Base-by-base conservation (phyloP, 2,888 invertebrate species). In the Hirtodrosophila confusa region DNA sequence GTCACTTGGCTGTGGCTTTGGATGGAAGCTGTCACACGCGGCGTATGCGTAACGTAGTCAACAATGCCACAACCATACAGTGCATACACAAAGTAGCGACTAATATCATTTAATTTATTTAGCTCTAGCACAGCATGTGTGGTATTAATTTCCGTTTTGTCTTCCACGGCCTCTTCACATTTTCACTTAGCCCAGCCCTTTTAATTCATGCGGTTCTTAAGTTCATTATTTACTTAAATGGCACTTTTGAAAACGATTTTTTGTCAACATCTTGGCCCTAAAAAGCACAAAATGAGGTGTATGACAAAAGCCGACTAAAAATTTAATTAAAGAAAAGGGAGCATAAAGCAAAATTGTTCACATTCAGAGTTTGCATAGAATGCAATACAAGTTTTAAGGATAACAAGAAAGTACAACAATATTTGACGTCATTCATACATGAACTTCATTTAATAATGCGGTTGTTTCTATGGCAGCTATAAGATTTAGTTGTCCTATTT, bases 41-140 rank as follows among this genome's bases (percentile, higher is more conserved):
- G 70, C 76, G 67, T 70, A 79, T 74, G 65, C 63, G 70, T 60
- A 63, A 67, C 51, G 39, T 17, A 17, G 17, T 62, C 50, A 57
- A 54, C 66, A 64, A 45, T 71, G 63, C 73, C 71, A 10, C 75
- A 75, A 45, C 31, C 31, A 7, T 9, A 31, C 50, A 24, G 56
- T 50, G 55, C 58, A 54, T 58, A 43, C 49, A 61, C 76, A 72
- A 74, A 78, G 70, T 77, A 72, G 77, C 66, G 61, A 64, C 66
- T 75, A 71, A 83, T 77, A 80, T 77, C 65, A 75, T 83, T 80
- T 77, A 60, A 80, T 83, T 82, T 83, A 80, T 75, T 76, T 70
- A 69, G 65, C 50, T 63, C 57, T 55, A 10, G 41, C 73, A 48
- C 72, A 70, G 61, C 56, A 48, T 47, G 60, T 65, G 63, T 63